phyloP scores from a whole-genome alignment of 2,113 vertebrate genomes.

The Trogon surrucura region DNA sequence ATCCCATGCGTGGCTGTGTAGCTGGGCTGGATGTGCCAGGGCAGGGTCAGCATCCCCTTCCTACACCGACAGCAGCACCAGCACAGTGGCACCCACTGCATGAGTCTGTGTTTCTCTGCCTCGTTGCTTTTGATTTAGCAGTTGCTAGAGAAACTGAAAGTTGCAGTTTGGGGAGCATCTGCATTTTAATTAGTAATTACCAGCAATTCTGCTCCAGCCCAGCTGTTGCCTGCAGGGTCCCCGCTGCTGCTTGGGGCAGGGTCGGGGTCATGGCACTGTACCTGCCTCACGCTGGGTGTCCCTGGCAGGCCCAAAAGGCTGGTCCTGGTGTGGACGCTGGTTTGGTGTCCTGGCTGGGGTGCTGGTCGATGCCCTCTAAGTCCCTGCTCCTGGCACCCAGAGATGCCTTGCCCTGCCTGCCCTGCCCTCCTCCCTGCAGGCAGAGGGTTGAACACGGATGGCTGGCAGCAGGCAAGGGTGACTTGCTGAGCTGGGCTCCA shows the following conservation, averaged over 20 bases:
- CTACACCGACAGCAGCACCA: neutral
- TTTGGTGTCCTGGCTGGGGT: neutral
- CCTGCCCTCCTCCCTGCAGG: neutral
- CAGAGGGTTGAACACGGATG: neutral
- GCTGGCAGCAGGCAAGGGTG: neutral
- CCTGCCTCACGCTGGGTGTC: neutral
- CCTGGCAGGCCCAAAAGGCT: neutral
- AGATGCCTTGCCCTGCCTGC: neutral
- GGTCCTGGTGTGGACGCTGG: neutral
- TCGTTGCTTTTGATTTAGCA: constrained; percentile 43
- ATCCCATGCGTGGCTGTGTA: neutral
- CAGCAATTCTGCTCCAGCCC: neutral
- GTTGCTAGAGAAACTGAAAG: constrained; percentile 50
- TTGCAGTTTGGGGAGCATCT: constrained; percentile 48
- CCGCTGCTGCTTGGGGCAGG: neutral
- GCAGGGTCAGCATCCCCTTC: neutral
- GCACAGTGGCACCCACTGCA: fast-evolving
- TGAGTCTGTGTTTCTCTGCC: neutral
- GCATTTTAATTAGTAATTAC: constrained; percentile 56
- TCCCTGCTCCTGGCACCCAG: fast-evolving
- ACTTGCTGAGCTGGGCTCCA: neutral
- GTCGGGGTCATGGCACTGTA: neutral
- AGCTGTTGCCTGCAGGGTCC: constrained; percentile 16
- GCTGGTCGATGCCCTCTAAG: neutral
- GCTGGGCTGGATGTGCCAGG: neutral